Evolutionary conservation across 2,888 invertebrate species (phyloP).

Genomic region (Eupithecia abbreviata): DNA sequence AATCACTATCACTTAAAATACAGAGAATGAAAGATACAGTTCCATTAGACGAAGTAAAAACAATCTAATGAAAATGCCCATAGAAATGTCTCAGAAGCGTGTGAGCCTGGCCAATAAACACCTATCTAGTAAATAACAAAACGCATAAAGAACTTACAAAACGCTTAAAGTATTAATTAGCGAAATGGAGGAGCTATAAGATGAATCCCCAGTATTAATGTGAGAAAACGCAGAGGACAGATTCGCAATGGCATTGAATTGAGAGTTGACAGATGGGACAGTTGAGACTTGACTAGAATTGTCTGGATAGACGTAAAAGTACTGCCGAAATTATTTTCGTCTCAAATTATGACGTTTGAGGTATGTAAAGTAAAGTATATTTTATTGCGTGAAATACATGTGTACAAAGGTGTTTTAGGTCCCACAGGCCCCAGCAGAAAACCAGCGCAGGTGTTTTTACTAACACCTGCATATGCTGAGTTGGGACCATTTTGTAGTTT

Average conservation of each 20-base stretch:
- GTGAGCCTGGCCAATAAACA: conserved; percentile 20
- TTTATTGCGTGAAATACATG: too few relatives aligned
- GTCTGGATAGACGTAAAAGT: too few relatives aligned
- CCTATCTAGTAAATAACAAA: conserved; percentile 20
- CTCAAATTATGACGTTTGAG: too few relatives aligned
- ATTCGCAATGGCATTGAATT: conserved; percentile 47
- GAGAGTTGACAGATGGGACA: neutral
- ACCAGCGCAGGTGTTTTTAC: too few relatives aligned
- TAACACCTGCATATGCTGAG: too few relatives aligned
- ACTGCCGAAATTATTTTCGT: too few relatives aligned
- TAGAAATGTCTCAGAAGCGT: conserved; percentile 8
- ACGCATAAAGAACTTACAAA: conserved; percentile 17
- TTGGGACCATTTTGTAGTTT: too few relatives aligned
- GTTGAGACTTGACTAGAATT: too few relatives aligned
- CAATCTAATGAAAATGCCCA: conserved; percentile 7
- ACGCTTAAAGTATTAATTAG: conserved; percentile 59
- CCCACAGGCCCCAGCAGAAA: too few relatives aligned
- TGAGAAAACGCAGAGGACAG: conserved; percentile 60
- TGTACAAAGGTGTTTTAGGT: too few relatives aligned
- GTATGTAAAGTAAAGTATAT: too few relatives aligned
- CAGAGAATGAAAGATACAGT: conserved; percentile 27
- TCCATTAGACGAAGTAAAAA: conserved; percentile 8
- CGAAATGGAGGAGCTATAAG: conserved; percentile 63
- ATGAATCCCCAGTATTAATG: conserved; percentile 64
- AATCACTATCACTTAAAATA: neutral